Evolutionary conservation across 2,888 invertebrate species (phyloP), one percentile per base, ranked within the genome.

Genomic region (Dorcus hopei): DNA sequence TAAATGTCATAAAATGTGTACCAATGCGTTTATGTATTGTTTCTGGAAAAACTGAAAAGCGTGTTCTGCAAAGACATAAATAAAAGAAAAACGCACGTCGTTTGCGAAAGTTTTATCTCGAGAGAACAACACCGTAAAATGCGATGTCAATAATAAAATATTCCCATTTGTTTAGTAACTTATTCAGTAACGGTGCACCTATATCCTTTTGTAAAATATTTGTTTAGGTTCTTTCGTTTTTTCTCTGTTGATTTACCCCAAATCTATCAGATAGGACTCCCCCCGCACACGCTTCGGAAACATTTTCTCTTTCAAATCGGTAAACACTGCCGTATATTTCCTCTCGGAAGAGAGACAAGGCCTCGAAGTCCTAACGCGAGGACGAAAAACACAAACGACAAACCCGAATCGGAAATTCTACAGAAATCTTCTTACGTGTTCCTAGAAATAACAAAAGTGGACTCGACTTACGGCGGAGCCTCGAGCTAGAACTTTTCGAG

Each of bases 351-450:
- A 38, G 38, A 48, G 53, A 61, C 53, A 52, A 49, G 52, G 57
- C 59, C 19, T 11, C 16, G 19, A 42, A 19, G 19, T 26, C 26
- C 42, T 9, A 9, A 11, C 26, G 26, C 42, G 38, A n/a, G 43
- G 47, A 19, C 45, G 47, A 49, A 50, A 60, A 59, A 63, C 60
- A 58, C 52, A 58, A 62, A 59, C 61, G 64, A 62, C 63, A 66
- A 66, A 66, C 63, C 65, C 60, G 55, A 66, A 67, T 67, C 62
- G 65, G 63, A 65, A 65, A 67, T 67, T 67, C 64, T 59, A 59
- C 58, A 58, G 62, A 67, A 67, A 65, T 64, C 64, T 63, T 62
- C 64, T 66, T 65, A 65, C 60, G 61, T 60, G 65, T 66, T 65
- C 65, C 62, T 67, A 57, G 63, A 62, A 59, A 65, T 62, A 65